Evolutionary conservation across 1,140 invertebrate species (phyloP), one percentile per base, ranked within the genome.

Genomic region (Microplitis demolitor): DNA sequence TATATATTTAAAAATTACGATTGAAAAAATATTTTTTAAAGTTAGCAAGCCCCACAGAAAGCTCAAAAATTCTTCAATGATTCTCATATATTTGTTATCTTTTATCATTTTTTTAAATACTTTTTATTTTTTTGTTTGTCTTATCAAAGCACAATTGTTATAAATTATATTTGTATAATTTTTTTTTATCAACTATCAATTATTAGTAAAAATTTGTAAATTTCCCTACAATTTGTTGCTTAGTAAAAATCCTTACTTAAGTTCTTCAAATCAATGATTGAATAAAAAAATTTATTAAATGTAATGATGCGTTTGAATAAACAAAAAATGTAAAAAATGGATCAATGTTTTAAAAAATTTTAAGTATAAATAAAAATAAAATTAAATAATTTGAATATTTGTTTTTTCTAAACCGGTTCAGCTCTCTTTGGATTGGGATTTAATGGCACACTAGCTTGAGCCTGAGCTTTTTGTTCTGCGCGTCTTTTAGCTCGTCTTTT

Each of bases 391-490:
- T 13, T 16, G 4, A 24, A 56, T 1, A 13, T 16, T 37, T 37
- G 39, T 37, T 50, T 50, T 45, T 11, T 54, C 35, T 62, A 72
- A 35, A 72, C 71, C 9, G 35, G 34, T 5, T 72, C 71, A 37
- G 71, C 45, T 34, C 45, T 58, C 71, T 78, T 80, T 35, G 78
- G 75, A 73, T 82, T 81, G 31, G 78, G 75, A 73, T 82, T 81
- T 2, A 82, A 76, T 3, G 79, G 79, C 54, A 78, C 80, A 4
- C 71, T 74, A 0, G 66, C 76, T 3, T 75, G 61, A 6, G 77
- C 54, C 16, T 76, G 71, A 34, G 61, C 56, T 9, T 81, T 79
- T 16, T 78, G 71, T 61, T 79, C 66, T 0, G 74, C 58, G 3
- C 77, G 74, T 4, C 70, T 77, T n/a, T 77, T 75, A 1, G 74